Evolutionary conservation across 2,797 vertebrate genomes (phyloP).

Genomic region (Eptatretus atami): DNA sequence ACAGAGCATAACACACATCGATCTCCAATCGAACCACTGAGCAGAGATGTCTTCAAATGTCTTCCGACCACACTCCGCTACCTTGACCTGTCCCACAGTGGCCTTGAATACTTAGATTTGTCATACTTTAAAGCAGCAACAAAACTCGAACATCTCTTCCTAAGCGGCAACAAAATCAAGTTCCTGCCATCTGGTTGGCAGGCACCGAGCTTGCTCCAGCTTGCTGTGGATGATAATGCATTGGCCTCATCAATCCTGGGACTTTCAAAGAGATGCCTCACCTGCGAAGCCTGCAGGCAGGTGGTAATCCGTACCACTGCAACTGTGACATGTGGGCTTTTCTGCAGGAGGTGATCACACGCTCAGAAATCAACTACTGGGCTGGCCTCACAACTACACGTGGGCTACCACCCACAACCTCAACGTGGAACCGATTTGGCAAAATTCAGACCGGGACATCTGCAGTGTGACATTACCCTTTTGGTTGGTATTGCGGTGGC

Average conservation of each 20-base stretch:
- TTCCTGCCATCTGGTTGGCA: conserved; percentile 34
- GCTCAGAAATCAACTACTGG: conserved; percentile 19
- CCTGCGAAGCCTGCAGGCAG: conserved; percentile 18
- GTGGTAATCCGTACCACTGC: conserved; percentile 47
- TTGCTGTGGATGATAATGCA: conserved; percentile 35
- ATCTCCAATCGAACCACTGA: conserved; percentile 23
- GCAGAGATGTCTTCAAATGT: conserved; percentile 16
- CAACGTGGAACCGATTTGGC: conserved; percentile 23
- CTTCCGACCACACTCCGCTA: conserved; percentile 23
- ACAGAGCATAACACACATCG: conserved; percentile 17
- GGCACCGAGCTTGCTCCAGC: conserved; percentile 15
- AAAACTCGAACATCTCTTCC: conserved; percentile 17
- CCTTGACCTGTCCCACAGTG: conserved; percentile 30
- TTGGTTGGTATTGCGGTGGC: conserved; percentile 24
- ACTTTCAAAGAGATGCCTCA: conserved; percentile 27
- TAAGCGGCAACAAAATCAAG: conserved; percentile 45
- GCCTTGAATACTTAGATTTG: conserved; percentile 25
- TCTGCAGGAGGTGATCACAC: conserved; percentile 16
- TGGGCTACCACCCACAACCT: conserved; percentile 30
- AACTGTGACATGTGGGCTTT: conserved; percentile 35
- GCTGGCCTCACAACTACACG: conserved; percentile 32
- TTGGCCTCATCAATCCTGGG: conserved; percentile 24
- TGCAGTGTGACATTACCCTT: conserved; percentile 25
- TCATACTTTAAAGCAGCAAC: conserved; percentile 20
- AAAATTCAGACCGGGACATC: conserved; percentile 16